A percentile compares a stretch with the other conserved stretches of the same genome.
These are phyloP conservation scores for Macrochelys suwanniensis DNA, from an alignment of 2,797 vertebrate species.

Conservation along the genomic window DNA sequence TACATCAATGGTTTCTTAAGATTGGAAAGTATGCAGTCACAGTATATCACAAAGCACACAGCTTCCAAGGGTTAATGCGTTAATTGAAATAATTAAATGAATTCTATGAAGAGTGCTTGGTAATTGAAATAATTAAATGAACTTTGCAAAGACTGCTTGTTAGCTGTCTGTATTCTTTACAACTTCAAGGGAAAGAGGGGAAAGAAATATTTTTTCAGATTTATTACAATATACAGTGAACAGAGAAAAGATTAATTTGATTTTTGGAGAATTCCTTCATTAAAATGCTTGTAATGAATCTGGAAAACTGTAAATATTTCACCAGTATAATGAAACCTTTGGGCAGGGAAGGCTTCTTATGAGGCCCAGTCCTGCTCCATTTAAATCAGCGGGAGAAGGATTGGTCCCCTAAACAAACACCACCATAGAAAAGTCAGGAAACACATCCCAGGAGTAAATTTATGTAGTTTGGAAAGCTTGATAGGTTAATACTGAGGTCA, in stretches of 20 bases:
- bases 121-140: constrained; percentile 14
- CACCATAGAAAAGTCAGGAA: neutral
- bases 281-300: neutral
- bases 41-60: neutral
- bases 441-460: neutral
- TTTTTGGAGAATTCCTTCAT: neutral
- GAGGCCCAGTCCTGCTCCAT: neutral
- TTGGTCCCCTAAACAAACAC: neutral
- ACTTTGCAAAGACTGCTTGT: neutral
- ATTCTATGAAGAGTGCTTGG: neutral
- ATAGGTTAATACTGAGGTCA: neutral
- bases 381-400: neutral
- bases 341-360: neutral
- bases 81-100: constrained; percentile 9
- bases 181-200: neutral
- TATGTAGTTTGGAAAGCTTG: neutral
- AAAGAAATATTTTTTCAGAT: neutral
- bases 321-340: neutral
- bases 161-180: neutral
- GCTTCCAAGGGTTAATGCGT: neutral
- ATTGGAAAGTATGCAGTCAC: neutral
- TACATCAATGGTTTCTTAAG: neutral
- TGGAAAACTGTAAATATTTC: neutral
- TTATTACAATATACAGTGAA: neutral
- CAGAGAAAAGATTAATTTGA: accelerated